These are phyloP conservation scores for Erythrolamprus reginae DNA, from an alignment of 2,113 vertebrate genomes.

Conservation along the genomic window DNA sequence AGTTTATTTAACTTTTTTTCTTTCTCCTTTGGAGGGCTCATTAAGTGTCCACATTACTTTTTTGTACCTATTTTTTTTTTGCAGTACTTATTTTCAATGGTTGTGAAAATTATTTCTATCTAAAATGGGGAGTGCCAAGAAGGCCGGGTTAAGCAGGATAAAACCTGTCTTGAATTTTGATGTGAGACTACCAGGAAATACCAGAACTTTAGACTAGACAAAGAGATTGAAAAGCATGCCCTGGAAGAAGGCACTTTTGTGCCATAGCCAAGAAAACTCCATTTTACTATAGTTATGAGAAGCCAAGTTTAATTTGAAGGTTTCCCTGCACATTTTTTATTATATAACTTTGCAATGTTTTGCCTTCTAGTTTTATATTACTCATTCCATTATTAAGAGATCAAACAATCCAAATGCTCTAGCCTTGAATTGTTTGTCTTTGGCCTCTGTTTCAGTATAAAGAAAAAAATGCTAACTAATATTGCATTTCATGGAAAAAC, in stretches of 20 bases:
- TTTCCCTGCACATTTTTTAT: background rate
- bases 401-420: background rate
- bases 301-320: background rate
- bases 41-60: background rate
- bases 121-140: background rate
- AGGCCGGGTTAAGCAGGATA: background rate
- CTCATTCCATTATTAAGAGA: background rate
- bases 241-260: background rate
- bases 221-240: background rate
- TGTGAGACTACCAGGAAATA: background rate
- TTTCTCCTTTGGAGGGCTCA: no score
- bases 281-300: background rate
- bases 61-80: background rate
- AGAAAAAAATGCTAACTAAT: background rate
- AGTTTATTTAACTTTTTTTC: background rate
- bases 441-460: background rate
- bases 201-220: background rate
- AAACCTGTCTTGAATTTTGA: background rate
- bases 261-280: background rate
- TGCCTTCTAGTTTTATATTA: background rate
- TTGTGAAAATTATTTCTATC: background rate
- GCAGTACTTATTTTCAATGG: background rate
- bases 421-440: background rate
- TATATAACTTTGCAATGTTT: background rate
- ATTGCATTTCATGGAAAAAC: slow-evolving; percentile 46